Evolutionary conservation across 2,113 vertebrate species (phyloP).

Genomic region (Passer montanus): DNA sequence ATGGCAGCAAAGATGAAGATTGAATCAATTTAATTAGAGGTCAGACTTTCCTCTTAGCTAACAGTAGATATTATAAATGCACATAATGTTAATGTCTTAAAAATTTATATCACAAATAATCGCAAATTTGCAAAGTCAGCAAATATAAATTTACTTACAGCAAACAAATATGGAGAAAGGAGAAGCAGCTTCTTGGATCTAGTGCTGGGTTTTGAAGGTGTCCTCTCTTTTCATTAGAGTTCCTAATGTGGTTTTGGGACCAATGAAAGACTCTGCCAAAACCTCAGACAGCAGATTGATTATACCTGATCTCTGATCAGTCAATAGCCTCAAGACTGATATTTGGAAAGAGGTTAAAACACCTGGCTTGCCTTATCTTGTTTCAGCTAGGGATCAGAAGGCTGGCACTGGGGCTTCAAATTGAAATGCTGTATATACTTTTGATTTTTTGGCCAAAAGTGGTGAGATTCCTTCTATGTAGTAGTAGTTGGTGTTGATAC

Average conservation of each 20-base stretch:
- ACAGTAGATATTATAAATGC: background rate
- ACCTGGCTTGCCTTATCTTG: background rate
- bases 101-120: background rate
- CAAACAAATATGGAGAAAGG: background rate
- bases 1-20: slow-evolving; percentile 53
- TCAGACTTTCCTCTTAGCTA: background rate
- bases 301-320: background rate
- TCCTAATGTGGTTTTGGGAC: background rate
- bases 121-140: background rate
- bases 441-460: background rate
- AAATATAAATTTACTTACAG: background rate
- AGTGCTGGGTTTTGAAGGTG: background rate
- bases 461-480: background rate
- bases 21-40: background rate
- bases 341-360: background rate
- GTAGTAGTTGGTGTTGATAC: background rate
- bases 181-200: background rate
- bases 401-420: background rate
- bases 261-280: background rate
- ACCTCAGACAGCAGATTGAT: background rate
- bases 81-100: background rate
- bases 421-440: background rate
- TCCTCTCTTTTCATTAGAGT: background rate
- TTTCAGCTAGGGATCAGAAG: background rate
- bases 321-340: background rate